Percentiles rank a stretch among this genome's conserved stretches.
Conservation (phyloP, 2,797 vertebrate species). For the Lates japonicus region DNA sequence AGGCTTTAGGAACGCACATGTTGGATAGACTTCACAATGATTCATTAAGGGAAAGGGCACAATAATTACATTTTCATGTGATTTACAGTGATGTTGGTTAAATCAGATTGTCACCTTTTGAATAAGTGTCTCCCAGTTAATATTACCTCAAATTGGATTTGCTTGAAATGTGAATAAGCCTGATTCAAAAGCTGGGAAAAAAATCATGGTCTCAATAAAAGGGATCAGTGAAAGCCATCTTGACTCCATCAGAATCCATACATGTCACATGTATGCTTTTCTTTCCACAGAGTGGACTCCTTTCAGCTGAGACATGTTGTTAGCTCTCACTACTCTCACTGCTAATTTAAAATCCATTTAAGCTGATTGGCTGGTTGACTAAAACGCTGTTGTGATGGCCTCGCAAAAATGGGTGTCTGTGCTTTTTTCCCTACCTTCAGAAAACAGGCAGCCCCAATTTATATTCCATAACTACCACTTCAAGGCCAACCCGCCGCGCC, state of each 20-base stretch:
- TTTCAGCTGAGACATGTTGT: slow-evolving; percentile 54
- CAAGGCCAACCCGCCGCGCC: slow-evolving; percentile 46
- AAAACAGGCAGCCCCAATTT: slow-evolving; percentile 71
- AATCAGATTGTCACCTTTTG: slow-evolving; percentile 61
- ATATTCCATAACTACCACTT: slow-evolving; percentile 77
- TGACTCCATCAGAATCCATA: slow-evolving; percentile 71
- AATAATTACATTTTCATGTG: slow-evolving; percentile 51
- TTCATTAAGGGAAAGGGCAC: slow-evolving; percentile 10
- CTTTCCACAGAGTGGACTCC: slow-evolving; percentile 38
- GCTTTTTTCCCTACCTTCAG: slow-evolving; percentile 41
- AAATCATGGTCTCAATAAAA: slow-evolving; percentile 60
- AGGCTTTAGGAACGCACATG: slow-evolving; percentile 27
- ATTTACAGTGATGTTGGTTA: slow-evolving; percentile 43
- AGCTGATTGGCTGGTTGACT: slow-evolving; percentile 64
- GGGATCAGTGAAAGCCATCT: slow-evolving; percentile 63
- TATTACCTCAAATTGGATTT: slow-evolving; percentile 70
- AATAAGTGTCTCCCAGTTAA: slow-evolving; percentile 44
- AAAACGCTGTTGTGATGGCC: slow-evolving; percentile 54
- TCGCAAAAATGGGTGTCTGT: slow-evolving; percentile 43
- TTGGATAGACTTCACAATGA: slow-evolving; percentile 28
- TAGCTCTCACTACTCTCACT: slow-evolving; percentile 54
- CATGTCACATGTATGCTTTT: slow-evolving; percentile 58
- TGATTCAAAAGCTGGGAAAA: slow-evolving; percentile 40
- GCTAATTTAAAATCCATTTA: slow-evolving; percentile 79
- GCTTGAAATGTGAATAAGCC: slow-evolving; percentile 53